Evolutionary conservation across 2,113 vertebrate genomes (phyloP), one percentile per base, ranked within the genome.

Genomic region (Zosterops pallidus): DNA sequence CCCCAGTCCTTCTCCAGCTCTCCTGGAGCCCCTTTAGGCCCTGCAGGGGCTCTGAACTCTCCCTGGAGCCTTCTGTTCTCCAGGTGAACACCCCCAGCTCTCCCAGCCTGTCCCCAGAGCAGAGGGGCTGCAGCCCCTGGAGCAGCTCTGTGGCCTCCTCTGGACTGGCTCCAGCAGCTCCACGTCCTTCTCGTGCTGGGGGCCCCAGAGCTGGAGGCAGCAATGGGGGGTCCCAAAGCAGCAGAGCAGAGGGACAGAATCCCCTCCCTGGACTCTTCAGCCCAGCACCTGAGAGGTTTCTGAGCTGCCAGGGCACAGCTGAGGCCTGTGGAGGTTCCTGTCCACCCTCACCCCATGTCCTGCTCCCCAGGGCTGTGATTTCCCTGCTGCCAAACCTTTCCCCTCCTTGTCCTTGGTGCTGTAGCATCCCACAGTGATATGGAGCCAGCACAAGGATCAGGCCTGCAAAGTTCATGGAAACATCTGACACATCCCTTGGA

Each of bases 281-380:
- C 44, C 44, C 64, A 57, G 64, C 17, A 31, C 22, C 9, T 6
- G 22, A 42, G 14, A 4, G 11, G 13, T 8, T 67, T 33, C 35
- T n/a, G 53, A 0, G 79, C 28, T 47, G 13, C 22, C 63, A 56
- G 13, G 0, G 0, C n/a, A 1, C 42, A 17, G 70, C 28, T 2
- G 0, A 22, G 52, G 14, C 49, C 3, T 6, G 1, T 44, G 2
- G 3, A 35, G 39, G 2, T 55, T 55, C 39, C 14, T 46, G 7
- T 41, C 35, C 35, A 22, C 15, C 46, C 33, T 9, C 55, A 41
- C 3, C 37, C 37, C 44, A 29, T 9, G 4, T 35, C 31, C 56
- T 83, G 2, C 67, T 44, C 25, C 31, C 37, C 56, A 52, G 56
- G 33, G 67, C 46, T 62, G 25, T 5, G 69, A 49, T 35, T 17